Percentiles rank a stretch among this genome's conserved stretches.
These are phyloP conservation scores for Lycocerus yunnanus DNA, from an alignment of 2,888 invertebrate genomes.

Conservation along the genomic window DNA sequence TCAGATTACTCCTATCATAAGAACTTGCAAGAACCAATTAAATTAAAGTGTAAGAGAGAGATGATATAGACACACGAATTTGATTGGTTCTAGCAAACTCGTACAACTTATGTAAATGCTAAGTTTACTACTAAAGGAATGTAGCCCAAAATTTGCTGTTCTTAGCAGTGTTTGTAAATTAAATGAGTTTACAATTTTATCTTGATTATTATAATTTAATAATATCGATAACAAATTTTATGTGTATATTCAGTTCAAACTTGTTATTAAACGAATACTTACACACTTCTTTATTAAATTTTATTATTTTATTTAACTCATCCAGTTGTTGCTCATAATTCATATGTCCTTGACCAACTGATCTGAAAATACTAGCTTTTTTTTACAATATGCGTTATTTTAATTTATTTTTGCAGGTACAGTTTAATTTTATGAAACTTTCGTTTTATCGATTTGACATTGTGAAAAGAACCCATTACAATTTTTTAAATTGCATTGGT, in stretches of 20 bases:
- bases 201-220: background rate
- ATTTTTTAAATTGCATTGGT: too few species aligned
- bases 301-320: background rate
- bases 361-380: background rate
- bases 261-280: background rate
- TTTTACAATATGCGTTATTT: background rate
- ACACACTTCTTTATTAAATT: background rate
- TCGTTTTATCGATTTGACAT: too few species aligned
- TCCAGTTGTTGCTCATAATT: background rate
- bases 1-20: too few species aligned
- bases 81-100: too few species aligned
- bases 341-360: constrained; percentile 2
- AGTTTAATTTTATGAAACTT: too few species aligned
- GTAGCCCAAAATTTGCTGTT: too few species aligned
- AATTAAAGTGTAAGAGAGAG: background rate
- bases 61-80: too few species aligned
- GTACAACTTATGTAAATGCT: background rate
- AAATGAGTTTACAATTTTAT: background rate
- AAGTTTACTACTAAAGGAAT: background rate
- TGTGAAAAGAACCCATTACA: too few species aligned
- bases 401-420: background rate
- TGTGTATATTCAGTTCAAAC: background rate
- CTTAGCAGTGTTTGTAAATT: background rate
- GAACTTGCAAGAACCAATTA: background rate
- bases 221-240: background rate